These are phyloP conservation scores for Papilio glaucus DNA, from an alignment of 1,140 invertebrate species.

Conservation along the genomic window DNA sequence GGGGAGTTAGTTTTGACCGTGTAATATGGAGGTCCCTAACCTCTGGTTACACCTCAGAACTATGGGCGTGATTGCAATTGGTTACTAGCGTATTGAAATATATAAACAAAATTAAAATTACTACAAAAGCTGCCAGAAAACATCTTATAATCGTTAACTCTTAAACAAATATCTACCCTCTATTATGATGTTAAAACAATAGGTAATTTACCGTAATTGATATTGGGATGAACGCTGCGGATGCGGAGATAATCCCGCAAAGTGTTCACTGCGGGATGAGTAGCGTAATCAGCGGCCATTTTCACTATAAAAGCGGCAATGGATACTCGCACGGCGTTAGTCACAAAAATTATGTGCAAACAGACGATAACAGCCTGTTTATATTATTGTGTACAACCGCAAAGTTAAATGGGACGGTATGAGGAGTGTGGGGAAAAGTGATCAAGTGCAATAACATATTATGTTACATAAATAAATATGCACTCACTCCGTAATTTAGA, in stretches of 20 bases:
- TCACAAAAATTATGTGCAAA: constrained; percentile 22
- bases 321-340: not conserved
- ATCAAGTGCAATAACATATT: not conserved
- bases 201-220: constrained; percentile 89
- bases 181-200: constrained; percentile 17
- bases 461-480: no score
- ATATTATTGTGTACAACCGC: constrained; percentile 28
- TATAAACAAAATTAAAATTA: not conserved
- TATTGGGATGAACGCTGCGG: constrained; percentile 91
- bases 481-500: no score
- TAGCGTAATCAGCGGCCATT: constrained; percentile 48
- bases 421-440: constrained; percentile 5
- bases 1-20: no score
- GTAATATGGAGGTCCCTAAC: no score
- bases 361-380: not conserved
- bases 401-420: not conserved
- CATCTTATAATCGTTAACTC: constrained; percentile 3
- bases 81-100: not conserved
- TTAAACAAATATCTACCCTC: constrained; percentile 6
- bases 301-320: constrained; percentile 9
- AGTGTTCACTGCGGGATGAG: constrained; percentile 88
- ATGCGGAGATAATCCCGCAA: constrained; percentile 92
- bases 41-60: no score
- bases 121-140: not conserved
- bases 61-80: not conserved